Evolutionary conservation across 1,140 invertebrate species (phyloP), one percentile per base, ranked within the genome.

Genomic region (Plodia interpunctella): DNA sequence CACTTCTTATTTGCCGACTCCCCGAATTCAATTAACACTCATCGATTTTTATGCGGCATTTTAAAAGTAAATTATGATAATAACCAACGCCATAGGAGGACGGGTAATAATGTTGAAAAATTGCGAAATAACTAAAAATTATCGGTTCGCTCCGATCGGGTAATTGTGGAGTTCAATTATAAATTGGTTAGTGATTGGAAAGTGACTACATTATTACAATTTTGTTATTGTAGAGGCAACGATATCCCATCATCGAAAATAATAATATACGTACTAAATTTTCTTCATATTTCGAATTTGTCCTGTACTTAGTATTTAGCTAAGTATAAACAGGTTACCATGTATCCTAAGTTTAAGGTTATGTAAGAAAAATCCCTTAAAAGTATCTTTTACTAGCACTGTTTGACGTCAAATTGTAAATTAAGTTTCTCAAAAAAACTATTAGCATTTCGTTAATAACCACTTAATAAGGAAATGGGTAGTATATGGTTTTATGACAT

Each of bases 1-100:
- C 74, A 70, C 76, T 78, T 80, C 76, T 83, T 85, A 86, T 85
- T 87, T 80, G 76, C 68, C 66, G 65, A 75, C 76, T 80, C 74
- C 70, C 66, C 77, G 78, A 74, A 86, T 83, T 82, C 80, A 85
- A 85, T 88, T 83, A 85, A 81, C 80, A 80, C 80, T 68, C 76
- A 80, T 79, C 82, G 77, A 74, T 73, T 76, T 83, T 86, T 79
- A 74, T 76, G 72, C 49, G 68, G 64, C 67, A 60, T 68, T 72
- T 75, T 71, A 66, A 64, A 72, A 71, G 57, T 74, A 68, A 87
- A 77, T 85, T 83, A 88, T 84, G 78, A 77, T 83, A 80, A 85
- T 81, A 77, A 74, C 76, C 65, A 52, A 5, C 69, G 56, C 75
- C 73, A 72, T 81, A 83, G 67, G 56, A 54, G 74, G 76, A 55